Conservation (phyloP, 2,888 invertebrate genomes). For the Acleris emargana region DNA sequence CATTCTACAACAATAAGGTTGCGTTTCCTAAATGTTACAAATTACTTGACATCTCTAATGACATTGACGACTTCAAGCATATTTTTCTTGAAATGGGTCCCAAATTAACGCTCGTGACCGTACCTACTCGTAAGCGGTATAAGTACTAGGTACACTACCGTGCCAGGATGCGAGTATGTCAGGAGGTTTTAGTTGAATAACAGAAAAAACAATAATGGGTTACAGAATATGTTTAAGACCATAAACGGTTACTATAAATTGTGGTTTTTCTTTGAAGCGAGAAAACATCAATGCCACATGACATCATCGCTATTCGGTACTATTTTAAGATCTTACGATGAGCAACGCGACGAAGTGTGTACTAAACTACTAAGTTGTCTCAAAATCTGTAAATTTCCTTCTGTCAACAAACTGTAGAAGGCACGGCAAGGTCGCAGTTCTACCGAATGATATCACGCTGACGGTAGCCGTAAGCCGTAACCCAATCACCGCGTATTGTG, state of each 20-base stretch:
- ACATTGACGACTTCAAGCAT: no score
- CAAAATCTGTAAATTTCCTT: slow-evolving; percentile 29
- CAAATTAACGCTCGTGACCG: no score
- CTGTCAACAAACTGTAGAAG: slow-evolving; percentile 43
- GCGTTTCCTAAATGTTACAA: no score
- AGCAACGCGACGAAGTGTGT: slow-evolving; percentile 10
- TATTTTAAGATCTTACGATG: slow-evolving; percentile 20
- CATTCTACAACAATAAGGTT: no score
- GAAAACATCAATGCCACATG: slow-evolving; percentile 16
- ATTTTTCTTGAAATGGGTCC: no score
- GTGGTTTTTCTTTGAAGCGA: background rate
- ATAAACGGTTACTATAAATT: background rate
- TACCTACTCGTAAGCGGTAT: no score
- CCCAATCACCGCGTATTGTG: slow-evolving; percentile 52
- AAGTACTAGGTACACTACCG: no score
- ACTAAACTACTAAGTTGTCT: slow-evolving; percentile 13
- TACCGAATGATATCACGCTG: slow-evolving; percentile 60
- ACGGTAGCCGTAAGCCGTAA: slow-evolving; percentile 50
- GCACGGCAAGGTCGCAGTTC: slow-evolving; percentile 61
- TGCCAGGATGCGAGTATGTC: no score
- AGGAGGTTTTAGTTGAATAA: no score
- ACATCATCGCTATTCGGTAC: slow-evolving; percentile 20
- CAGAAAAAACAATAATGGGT: no score
- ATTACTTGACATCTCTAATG: no score
- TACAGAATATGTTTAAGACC: no score